Evolutionary conservation across 1,140 invertebrate genomes (phyloP), one percentile per base, ranked within the genome.

Genomic region (Spodoptera litura): DNA sequence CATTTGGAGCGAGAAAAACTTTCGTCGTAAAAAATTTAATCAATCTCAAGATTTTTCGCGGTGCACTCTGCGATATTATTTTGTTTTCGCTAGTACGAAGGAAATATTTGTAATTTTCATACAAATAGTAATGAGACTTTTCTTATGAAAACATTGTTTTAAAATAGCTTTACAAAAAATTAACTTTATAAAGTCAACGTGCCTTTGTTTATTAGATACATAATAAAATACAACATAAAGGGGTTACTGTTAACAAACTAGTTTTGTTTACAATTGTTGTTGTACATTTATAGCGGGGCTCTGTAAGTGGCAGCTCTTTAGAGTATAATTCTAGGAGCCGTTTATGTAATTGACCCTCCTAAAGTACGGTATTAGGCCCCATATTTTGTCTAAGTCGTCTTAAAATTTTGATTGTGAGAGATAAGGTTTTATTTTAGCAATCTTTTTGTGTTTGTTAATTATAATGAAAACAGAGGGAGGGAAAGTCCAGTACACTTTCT

Each of bases 251-350:
- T 53, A 5, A 8, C 59, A 75, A 75, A 75, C 58, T 75, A 75
- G 59, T 75, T 75, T 75, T 53, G 73, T 75, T 62, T 52, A 75
- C 73, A 75, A 75, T 75, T 64, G 59, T 75, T 75, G 73, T 75
- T 75, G 58, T 64, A 75, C 73, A 75, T 75, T 75, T 75, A 74
- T 74, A 53, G 73, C 31, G 35, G 59, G 73, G 73, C 58, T 25
- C 25, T 53, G 59, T 75, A 75, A 75, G 73, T 75, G 73, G 73
- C 73, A 75, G 73, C 73, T 75, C 73, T 75, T 75, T 75, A 75
- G 59, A 75, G 73, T 64, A 61, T 75, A 64, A 75, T 75, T 75
- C 73, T 75, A 75, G 59, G 13, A 62, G 73, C 20, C 73, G 31
- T 75, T 75, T 52, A 64, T 64, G 73, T 75, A 75, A 75, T 75